Percentiles rank a stretch among this genome's conserved stretches.
These are phyloP conservation scores for Dolichoris vasculosae DNA, from an alignment of 1,140 invertebrate species.

Conservation along the genomic window DNA sequence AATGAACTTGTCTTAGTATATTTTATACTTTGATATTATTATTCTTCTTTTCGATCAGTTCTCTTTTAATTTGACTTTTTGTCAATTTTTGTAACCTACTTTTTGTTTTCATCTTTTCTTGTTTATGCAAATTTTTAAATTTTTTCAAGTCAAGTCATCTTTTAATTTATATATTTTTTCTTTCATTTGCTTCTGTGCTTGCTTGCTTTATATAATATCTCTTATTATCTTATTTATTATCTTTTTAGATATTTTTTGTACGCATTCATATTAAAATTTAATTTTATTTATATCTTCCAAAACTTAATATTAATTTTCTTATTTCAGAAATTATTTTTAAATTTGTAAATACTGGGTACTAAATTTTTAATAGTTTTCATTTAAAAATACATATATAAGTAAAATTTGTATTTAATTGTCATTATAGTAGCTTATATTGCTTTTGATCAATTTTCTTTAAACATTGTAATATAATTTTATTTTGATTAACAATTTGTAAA, in stretches of 20 bases:
- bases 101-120: conserved; percentile 37
- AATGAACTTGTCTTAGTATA: not conserved
- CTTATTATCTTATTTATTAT: conserved; percentile 39
- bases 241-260: not conserved
- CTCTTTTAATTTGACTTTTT: conserved; percentile 22
- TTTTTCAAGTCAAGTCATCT: conserved; percentile 26
- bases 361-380: too few species aligned
- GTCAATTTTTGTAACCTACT: conserved; percentile 23
- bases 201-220: conserved; percentile 20
- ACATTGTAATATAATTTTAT: not conserved
- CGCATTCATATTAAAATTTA: not conserved
- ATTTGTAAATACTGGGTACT: too few species aligned
- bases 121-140: conserved; percentile 29
- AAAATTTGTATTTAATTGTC: too few species aligned
- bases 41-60: conserved; percentile 10
- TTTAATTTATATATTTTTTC: conserved; percentile 45
- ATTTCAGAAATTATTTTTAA: not conserved
- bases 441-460: too few species aligned
- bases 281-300: not conserved
- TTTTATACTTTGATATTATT: conserved; percentile 1
- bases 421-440: too few species aligned
- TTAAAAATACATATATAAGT: too few species aligned
- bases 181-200: conserved; percentile 40
- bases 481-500: not conserved
- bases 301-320: too few species aligned